These are phyloP conservation scores for Dorcus parallelipipedus DNA, from an alignment of 2,888 invertebrate species.

Conservation along the genomic window DNA sequence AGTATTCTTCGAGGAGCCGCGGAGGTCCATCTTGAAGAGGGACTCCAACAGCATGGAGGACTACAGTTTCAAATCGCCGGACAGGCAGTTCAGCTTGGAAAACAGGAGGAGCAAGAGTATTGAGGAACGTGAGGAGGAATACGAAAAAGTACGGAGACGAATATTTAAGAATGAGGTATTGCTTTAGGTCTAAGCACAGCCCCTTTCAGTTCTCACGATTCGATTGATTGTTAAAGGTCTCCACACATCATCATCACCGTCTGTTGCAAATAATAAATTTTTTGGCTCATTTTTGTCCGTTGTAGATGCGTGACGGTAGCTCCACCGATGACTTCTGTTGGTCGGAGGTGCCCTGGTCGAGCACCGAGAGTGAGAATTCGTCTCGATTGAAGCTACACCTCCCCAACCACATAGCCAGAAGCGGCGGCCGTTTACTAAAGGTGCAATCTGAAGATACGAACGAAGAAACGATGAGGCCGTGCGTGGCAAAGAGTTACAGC, in stretches of 20 bases:
- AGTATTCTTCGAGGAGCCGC: conserved; percentile 64
- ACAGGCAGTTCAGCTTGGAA: conserved; percentile 60
- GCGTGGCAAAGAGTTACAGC: conserved; percentile 80
- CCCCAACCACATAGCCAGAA: conserved; percentile 50
- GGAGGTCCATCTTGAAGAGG: conserved; percentile 77
- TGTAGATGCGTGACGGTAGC: conserved; percentile 45
- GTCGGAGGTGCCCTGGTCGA: conserved; percentile 54
- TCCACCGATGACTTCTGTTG: conserved; percentile 52
- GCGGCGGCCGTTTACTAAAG: conserved; percentile 53
- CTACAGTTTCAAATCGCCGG: conserved; percentile 58
- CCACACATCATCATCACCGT: no score
- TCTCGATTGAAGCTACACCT: conserved; percentile 48
- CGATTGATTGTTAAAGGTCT: no score
- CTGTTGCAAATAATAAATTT: no score
- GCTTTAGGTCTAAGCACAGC: conserved; percentile 6
- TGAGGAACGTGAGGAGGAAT: conserved; percentile 89
- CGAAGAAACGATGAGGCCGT: conserved; percentile 48
- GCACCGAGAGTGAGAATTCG: conserved; percentile 53
- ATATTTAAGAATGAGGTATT: conserved; percentile 62
- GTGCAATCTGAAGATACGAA: conserved; percentile 57
- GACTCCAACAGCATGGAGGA: conserved; percentile 81
- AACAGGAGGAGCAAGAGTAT: conserved; percentile 77
- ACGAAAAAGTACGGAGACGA: conserved; percentile 78
- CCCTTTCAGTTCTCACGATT: not conserved
- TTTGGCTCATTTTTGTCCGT: not conserved